Evolutionary conservation across 2,797 vertebrate species (phyloP).

Genomic region (Centroberyx gerrardi): DNA sequence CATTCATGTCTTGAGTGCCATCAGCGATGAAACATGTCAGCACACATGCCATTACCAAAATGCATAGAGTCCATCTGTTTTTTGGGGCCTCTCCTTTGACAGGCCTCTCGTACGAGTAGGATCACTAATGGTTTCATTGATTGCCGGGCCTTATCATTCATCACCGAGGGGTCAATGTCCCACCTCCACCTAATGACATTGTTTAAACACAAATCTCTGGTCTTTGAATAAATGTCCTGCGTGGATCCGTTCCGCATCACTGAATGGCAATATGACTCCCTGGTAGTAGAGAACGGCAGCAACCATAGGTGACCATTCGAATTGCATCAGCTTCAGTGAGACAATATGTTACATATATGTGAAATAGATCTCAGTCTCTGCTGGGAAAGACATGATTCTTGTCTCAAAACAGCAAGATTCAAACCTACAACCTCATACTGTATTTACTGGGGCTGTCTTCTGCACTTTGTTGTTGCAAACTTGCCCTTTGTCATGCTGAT

Average conservation of each 20-base stretch:
- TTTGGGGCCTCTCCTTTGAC: conserved; percentile 21
- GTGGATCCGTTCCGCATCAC: conserved; percentile 9
- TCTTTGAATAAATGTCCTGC: conserved; percentile 44
- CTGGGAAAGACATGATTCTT: neutral
- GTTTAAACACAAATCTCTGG: conserved; percentile 53
- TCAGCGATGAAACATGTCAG: conserved; percentile 38
- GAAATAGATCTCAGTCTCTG: neutral
- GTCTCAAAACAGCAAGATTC: no score
- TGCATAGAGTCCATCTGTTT: conserved; percentile 53
- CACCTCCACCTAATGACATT: conserved; percentile 42
- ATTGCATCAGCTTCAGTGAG: neutral
- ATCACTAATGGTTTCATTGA: conserved; percentile 74
- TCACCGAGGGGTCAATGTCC: conserved; percentile 64
- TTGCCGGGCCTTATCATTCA: conserved; percentile 68
- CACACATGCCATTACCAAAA: conserved; percentile 48
- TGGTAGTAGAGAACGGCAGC: neutral
- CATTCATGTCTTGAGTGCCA: conserved; percentile 23
- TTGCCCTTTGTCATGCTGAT: conserved; percentile 6
- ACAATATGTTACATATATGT: neutral
- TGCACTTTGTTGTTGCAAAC: neutral
- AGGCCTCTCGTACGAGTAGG: conserved; percentile 40
- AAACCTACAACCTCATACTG: neutral
- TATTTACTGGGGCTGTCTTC: no score
- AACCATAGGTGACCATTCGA: neutral
- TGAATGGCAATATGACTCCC: neutral